Evolutionary conservation across 2,888 invertebrate species (phyloP).

Genomic region (Oligia fasciuncula): DNA sequence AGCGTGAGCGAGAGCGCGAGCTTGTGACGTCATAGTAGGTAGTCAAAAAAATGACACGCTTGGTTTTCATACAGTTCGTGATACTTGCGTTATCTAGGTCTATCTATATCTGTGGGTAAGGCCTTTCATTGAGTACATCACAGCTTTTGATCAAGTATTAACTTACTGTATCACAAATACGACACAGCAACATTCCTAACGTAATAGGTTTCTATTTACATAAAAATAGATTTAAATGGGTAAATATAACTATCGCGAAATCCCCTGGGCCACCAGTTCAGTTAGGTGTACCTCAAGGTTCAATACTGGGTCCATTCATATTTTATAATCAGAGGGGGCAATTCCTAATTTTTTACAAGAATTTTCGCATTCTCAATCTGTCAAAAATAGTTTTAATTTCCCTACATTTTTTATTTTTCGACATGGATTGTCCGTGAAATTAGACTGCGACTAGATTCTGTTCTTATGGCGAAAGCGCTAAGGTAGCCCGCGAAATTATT

Average conservation of each 20-base stretch:
- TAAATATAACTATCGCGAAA: not conserved
- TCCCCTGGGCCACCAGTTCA: not conserved
- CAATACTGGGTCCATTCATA: not conserved
- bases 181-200: not conserved
- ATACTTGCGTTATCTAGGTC: too few species aligned
- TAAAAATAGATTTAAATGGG: not conserved
- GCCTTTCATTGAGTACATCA: not conserved
- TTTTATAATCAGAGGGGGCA: not conserved
- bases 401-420: too few species aligned
- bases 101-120: not conserved
- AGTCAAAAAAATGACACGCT: too few species aligned
- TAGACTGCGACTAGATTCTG: not conserved
- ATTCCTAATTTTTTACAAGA: not conserved
- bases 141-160: not conserved
- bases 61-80: too few species aligned
- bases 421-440: not conserved
- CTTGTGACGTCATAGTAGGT: too few species aligned
- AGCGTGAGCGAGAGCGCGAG: too few species aligned
- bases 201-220: not conserved
- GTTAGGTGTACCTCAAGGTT: not conserved
- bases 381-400: not conserved
- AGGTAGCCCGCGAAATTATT: too few species aligned
- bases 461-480: too few species aligned
- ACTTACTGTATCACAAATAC: not conserved
- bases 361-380: not conserved